Percentiles rank a stretch among this genome's conserved stretches.
phyloP scores from a whole-genome alignment of 2,797 vertebrate species.

The Emydoidea blandingii region DNA sequence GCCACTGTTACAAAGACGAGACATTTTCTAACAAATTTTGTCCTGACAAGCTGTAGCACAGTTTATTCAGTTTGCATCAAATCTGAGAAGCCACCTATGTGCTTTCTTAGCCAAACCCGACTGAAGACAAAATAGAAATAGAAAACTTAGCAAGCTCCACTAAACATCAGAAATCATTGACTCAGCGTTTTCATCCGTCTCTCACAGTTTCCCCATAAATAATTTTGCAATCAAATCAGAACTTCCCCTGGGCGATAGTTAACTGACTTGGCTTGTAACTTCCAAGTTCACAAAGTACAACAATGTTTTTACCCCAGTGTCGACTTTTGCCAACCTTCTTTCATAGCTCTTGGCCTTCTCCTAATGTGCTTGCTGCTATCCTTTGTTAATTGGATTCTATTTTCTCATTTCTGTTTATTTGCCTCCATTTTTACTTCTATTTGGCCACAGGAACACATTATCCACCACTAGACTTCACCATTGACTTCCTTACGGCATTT shows the following conservation, averaged over 20 bases:
- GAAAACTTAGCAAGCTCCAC: neutral
- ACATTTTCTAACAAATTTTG: neutral
- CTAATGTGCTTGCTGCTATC: neutral
- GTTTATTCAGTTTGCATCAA: conserved; percentile 29
- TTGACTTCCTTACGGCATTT: neutral
- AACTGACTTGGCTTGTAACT: neutral
- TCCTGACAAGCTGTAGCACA: neutral
- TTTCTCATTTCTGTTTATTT: conserved; percentile 52
- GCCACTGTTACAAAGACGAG: neutral
- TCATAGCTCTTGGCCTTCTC: conserved; percentile 2
- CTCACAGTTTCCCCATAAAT: conserved; percentile 2
- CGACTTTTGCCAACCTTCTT: conserved; percentile 30
- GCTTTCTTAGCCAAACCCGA: neutral
- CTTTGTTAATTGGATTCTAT: conserved; percentile 48
- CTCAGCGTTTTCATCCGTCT: neutral
- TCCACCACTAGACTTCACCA: neutral
- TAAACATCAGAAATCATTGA: conserved; percentile 20
- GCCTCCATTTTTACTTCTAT: neutral
- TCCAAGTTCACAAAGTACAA: conserved; percentile 40
- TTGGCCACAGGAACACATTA: neutral
- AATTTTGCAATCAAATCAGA: conserved; percentile 46
- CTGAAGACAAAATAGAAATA: neutral
- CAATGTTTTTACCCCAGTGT: conserved; percentile 16
- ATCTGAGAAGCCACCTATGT: neutral
- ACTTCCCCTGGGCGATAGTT: neutral